These are phyloP conservation scores for Calameuta filiformis DNA, from an alignment of 2,888 invertebrate species.

Conservation along the genomic window DNA sequence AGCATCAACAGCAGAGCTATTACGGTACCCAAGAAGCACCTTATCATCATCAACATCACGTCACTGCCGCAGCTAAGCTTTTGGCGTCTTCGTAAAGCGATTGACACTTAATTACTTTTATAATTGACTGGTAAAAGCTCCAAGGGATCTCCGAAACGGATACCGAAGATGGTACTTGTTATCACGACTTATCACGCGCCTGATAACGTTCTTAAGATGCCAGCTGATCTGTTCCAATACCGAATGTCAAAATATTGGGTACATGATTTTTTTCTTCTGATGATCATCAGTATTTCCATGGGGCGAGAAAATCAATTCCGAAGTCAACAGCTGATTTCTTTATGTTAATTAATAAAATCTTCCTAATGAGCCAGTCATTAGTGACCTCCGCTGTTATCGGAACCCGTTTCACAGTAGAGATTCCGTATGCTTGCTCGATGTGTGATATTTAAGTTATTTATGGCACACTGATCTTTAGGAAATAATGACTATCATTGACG, in stretches of 20 bases:
- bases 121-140: no score
- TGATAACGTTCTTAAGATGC: no score
- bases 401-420: slow-evolving; percentile 2
- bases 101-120: neutral
- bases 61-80: slow-evolving; percentile 84
- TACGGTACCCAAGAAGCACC: slow-evolving; percentile 71
- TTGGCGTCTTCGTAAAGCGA: slow-evolving; percentile 80
- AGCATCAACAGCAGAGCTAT: slow-evolving; percentile 58
- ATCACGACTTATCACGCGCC: no score
- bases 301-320: no score
- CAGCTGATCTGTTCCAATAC: no score
- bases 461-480: slow-evolving; percentile 21
- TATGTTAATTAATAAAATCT: neutral
- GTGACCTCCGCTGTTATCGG: neutral
- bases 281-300: no score
- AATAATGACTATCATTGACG: no score
- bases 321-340: neutral
- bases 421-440: slow-evolving; percentile 34
- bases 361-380: neutral
- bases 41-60: slow-evolving; percentile 87
- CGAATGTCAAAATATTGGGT: no score
- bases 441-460: slow-evolving; percentile 46
- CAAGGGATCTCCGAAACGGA: no score
- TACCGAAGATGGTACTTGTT: no score
- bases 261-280: no score